Base-by-base conservation (phyloP, 2,888 invertebrate genomes). In the Ormyrus nitidulus region DNA sequence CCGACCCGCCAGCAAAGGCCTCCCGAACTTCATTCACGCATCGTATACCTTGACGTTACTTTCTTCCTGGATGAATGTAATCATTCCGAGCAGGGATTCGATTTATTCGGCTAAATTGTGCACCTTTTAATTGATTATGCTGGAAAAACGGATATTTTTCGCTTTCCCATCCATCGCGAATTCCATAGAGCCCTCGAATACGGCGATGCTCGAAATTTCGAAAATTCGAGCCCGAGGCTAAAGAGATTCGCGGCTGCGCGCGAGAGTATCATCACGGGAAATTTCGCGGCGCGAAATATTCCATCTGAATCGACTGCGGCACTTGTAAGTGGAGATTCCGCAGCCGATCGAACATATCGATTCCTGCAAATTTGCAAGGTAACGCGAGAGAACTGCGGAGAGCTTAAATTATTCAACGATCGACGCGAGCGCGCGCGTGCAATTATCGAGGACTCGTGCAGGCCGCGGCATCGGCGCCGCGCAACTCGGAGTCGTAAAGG, bases 401-500 rank as follows among this genome's bases (percentile, higher is more conserved):
- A 79, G 82, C 80, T 81, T 84, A 83, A 83, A 84, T 84, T 80
- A 84, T 84, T 84, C 84, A 83, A 83, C 71, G 81, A 83, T 75
- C 76, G 34, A 34, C 77, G 82, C 77, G 82, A 48, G 76, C 77
- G 80, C 68, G 80, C 68, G 81, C 79, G 65, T 75, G 83, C 84
- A 84, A 84, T 84, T 84, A 84, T 83, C 82, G 75, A 78, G 11
- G 80, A 80, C 72, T 72, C 72, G 77, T 69, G 79, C 66, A 19
- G 1, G 65, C n/a, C 70, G 46, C 53, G 61, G 81, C 71, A 66
- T 58, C 62, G 44, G 11, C 19, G 6, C 53, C 56, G 59, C 11
- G 19, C n/a, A 19, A n/a, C 44, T 34, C 1, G 19, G 44, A 10
- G 62, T 34, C 19, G 68, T 8, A 68, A 53, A 58, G 71, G 65